A percentile compares a stretch with the other conserved stretches of the same genome.
phyloP scores from a whole-genome alignment of 2,888 invertebrate species.

The Polydrusus cervinus region DNA sequence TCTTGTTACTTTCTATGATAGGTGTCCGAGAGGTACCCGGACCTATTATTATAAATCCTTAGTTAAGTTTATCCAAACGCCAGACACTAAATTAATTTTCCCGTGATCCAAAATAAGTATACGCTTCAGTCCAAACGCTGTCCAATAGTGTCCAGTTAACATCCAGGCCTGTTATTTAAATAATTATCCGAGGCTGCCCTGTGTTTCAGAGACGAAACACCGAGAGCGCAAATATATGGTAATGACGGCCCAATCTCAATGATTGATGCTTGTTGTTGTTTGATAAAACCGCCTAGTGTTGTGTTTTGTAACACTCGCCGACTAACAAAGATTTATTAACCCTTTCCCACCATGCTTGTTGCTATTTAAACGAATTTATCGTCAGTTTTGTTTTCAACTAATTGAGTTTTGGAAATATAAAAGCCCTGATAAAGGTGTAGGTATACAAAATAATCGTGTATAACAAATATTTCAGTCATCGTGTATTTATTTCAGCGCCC shows the following conservation, averaged over 20 bases:
- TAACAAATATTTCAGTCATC: slow-evolving; percentile 8
- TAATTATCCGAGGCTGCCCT: slow-evolving; percentile 44
- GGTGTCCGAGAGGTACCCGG: no score
- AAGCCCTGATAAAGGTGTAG: slow-evolving; percentile 26
- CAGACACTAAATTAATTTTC: slow-evolving; percentile 12
- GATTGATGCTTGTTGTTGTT: slow-evolving; percentile 70
- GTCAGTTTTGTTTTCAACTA: slow-evolving; percentile 44
- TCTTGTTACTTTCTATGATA: no score
- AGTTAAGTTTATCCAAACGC: slow-evolving; percentile 5
- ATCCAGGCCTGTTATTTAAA: slow-evolving; percentile 51
- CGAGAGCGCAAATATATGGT: slow-evolving; percentile 62
- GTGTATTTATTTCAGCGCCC: not conserved
- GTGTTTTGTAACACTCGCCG: slow-evolving; percentile 66
- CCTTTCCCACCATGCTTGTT: slow-evolving; percentile 55
- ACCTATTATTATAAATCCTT: no score
- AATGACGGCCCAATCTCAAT: slow-evolving; percentile 70
- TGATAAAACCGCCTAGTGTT: slow-evolving; percentile 69
- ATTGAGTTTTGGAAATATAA: slow-evolving; percentile 47
- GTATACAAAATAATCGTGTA: slow-evolving; percentile 11
- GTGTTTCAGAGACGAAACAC: slow-evolving; percentile 33
- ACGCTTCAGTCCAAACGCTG: slow-evolving; percentile 9
- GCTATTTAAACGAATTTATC: slow-evolving; percentile 53
- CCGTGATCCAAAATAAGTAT: slow-evolving; percentile 10
- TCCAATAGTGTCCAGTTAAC: slow-evolving; percentile 33
- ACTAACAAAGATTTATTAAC: slow-evolving; percentile 70